Evolutionary conservation across 2,888 invertebrate genomes (phyloP), one percentile per base, ranked within the genome.

Genomic region (Nomada ruficornis): DNA sequence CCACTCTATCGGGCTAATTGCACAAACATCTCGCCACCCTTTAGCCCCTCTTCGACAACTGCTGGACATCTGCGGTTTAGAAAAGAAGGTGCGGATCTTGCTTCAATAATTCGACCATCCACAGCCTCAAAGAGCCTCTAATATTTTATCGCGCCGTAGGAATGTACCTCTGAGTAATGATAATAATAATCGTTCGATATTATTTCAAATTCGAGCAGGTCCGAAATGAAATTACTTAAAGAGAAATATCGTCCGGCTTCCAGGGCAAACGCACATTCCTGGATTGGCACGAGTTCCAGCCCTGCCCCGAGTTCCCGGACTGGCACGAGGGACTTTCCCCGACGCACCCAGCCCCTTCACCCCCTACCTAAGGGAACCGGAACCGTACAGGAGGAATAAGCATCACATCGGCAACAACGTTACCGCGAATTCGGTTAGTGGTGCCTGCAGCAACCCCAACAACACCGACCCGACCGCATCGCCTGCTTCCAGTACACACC

Each of bases 311-410:
- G 96, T 96, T 67, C 95, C 97, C 89, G 96, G 96, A 50, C 94
- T 97, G 91, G 96, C 96, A 74, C 97, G 97, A 91, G 95, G 97
- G 88, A 96, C 97, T 71, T 95, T 96, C 94, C 94, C 96, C 94
- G 94, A 96, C 78, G 93, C 94, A 47, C 91, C 93, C 50, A 94
- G 95, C 74, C 95, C 96, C 68, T 96, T 96, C 93, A 95, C 95
- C 74, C 95, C 95, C 86, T 96, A 96, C 90, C 94, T 96, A 84
- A 95, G 96, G 83, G 96, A 96, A 81, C 94, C 96, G 86, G 97
- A 97, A 89, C 94, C 95, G 71, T 96, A 96, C 93, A 96, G 97
- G 91, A 95, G 97, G 87, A 96, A 95, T 83, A 94, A 95, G 77
- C 95, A 95, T 83, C 96, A 96, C 90, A 79, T 88, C 74, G 90